A percentile compares a stretch with the other conserved stretches of the same genome.
Evolutionary conservation across 2,113 vertebrate species (phyloP).

Genomic region (Peromyscus maniculatus): DNA sequence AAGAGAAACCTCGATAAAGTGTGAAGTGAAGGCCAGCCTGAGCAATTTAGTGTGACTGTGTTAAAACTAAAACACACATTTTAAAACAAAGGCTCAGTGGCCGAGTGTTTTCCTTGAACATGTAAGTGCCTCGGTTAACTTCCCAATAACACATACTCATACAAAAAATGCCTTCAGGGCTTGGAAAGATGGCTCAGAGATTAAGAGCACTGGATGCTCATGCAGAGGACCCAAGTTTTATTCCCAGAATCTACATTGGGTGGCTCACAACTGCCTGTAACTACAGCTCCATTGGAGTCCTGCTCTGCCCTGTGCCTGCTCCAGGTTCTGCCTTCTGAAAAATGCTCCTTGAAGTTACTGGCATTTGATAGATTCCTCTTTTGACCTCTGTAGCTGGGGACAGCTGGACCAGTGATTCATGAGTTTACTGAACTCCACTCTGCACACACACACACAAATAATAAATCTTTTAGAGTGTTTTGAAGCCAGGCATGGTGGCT

Average conservation of each 20-base stretch:
- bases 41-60: background rate
- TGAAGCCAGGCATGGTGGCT: background rate
- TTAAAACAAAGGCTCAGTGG: background rate
- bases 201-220: background rate
- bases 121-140: background rate
- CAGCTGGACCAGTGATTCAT: background rate
- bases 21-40: background rate
- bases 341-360: background rate
- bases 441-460: background rate
- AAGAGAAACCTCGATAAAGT: background rate
- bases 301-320: slow-evolving; percentile 9
- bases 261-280: background rate
- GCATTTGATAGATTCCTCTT: background rate
- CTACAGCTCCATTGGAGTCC: background rate
- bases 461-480: background rate
- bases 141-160: background rate
- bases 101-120: background rate
- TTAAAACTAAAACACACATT: background rate
- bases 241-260: background rate
- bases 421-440: background rate
- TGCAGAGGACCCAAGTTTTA: background rate
- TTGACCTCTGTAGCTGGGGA: background rate
- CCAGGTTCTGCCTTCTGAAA: slow-evolving; percentile 29
- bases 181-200: background rate
- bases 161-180: background rate